Evolutionary conservation across 2,113 vertebrate genomes (phyloP).

Genomic region (Nestor notabilis): DNA sequence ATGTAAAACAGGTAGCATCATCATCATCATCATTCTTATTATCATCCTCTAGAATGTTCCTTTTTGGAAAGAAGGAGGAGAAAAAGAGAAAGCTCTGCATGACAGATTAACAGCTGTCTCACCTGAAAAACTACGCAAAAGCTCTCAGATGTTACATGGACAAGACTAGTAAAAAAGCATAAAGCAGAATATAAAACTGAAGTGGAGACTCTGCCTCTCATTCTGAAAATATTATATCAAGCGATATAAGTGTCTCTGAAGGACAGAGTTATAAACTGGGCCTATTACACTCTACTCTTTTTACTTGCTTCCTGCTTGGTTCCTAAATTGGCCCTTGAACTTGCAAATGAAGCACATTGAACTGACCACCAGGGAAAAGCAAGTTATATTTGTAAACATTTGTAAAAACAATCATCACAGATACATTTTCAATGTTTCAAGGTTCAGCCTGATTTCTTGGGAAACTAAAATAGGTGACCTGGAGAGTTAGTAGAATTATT

Average conservation of each 20-base stretch:
- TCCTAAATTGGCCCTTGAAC: neutral
- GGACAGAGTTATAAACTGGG: neutral
- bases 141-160: neutral
- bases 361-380: neutral
- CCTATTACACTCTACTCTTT: neutral
- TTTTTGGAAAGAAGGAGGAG: neutral
- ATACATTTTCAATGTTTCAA: neutral
- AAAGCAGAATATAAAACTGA: neutral
- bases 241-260: neutral
- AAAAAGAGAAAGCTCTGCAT: neutral
- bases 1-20: neutral
- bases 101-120: neutral
- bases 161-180: neutral
- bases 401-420: neutral
- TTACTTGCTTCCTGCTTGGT: neutral
- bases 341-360: neutral
- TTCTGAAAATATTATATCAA: neutral
- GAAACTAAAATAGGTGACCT: neutral
- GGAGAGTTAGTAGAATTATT: neutral
- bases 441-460: neutral
- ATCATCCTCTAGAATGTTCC: neutral
- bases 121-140: neutral
- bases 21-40: neutral
- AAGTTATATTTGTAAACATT: neutral
- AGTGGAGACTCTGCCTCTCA: neutral